Percentiles rank a stretch among this genome's conserved stretches.
Evolutionary conservation across 1,140 invertebrate species (phyloP).

Genomic region (Lithobius niger): DNA sequence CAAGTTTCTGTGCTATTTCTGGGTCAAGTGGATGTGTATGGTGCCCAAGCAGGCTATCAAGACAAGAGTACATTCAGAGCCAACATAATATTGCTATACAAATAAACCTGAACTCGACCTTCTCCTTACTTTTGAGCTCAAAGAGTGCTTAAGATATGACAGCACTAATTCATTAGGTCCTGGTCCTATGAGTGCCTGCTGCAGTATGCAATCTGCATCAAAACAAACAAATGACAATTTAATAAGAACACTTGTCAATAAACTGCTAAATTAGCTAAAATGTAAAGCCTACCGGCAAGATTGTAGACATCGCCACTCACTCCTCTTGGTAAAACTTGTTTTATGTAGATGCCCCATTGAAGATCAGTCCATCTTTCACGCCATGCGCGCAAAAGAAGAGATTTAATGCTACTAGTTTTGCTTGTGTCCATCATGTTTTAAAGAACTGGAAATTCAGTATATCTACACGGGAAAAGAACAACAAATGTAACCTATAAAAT

Average conservation of each 20-base stretch:
- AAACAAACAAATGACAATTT: neutral
- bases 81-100: too few species aligned
- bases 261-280: constrained; percentile 7
- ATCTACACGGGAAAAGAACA: too few species aligned
- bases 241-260: constrained; percentile 8
- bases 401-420: constrained; percentile 71
- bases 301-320: constrained; percentile 84
- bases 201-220: constrained; percentile 62
- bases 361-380: constrained; percentile 85
- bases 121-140: constrained; percentile 54
- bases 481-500: too few species aligned
- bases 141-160: constrained; percentile 80
- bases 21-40: too few species aligned
- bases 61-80: too few species aligned
- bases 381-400: constrained; percentile 75
- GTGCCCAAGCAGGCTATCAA: too few species aligned
- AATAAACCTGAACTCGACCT: too few species aligned
- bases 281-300: constrained; percentile 40
- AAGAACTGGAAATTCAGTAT: too few species aligned
- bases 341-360: constrained; percentile 90
- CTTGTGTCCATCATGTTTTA: constrained; percentile 43
- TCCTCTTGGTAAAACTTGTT: constrained; percentile 63
- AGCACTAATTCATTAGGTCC: constrained; percentile 79
- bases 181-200: constrained; percentile 80
- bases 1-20: too few species aligned